A percentile compares a stretch with the other conserved stretches of the same genome.
phyloP scores from a whole-genome alignment of 2,888 invertebrate species.

The Netelia virgata region DNA sequence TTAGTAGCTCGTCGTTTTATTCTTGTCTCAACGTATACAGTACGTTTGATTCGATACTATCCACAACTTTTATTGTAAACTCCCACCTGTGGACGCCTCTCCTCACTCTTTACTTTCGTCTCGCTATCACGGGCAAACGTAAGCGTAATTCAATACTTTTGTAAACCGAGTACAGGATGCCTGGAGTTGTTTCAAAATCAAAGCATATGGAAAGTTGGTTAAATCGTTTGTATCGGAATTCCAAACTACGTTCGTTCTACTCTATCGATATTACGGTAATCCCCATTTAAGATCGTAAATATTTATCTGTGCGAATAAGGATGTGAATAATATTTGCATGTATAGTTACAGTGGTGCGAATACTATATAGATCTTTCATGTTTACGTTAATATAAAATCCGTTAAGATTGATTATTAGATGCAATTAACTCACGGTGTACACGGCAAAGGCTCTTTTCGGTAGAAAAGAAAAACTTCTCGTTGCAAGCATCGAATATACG shows the following conservation, averaged over 20 bases:
- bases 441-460: conserved; percentile 68
- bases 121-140: conserved; percentile 1
- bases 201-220: conserved; percentile 49
- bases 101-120: neutral
- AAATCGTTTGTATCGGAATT: neutral
- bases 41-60: neutral
- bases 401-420: conserved; percentile 5
- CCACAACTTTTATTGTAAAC: conserved; percentile 11
- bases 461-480: conserved; percentile 56
- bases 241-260: neutral
- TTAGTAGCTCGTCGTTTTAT: neutral
- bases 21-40: neutral
- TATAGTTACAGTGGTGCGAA: neutral
- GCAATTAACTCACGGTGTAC: conserved; percentile 65
- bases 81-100: neutral
- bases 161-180: conserved; percentile 15
- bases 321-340: neutral
- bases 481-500: conserved; percentile 68
- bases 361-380: conserved; percentile 8
- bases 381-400: neutral
- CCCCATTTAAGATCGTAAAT: conserved; percentile 16
- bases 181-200: conserved; percentile 4
- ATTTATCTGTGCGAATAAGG: conserved; percentile 13
- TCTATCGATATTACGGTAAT: conserved; percentile 8
- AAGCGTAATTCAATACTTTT: conserved; percentile 31